Conservation (phyloP, 2,113 vertebrate species). For the Pitta sordida region DNA sequence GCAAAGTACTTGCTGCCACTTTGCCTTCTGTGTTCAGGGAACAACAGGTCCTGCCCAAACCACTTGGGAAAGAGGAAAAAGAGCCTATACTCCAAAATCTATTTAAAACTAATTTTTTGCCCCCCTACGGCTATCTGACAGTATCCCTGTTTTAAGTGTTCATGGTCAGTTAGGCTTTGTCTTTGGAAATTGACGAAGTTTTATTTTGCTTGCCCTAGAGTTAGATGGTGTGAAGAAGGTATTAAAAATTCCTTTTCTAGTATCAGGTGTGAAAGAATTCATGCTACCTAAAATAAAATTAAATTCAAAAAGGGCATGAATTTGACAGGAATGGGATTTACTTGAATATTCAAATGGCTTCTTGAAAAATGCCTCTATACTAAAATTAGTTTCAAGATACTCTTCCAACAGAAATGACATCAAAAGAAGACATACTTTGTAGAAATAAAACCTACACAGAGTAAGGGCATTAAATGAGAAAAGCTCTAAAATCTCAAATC, state of each 20-base stretch:
- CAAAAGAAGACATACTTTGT: background rate
- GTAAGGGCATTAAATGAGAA: background rate
- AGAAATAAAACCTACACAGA: background rate
- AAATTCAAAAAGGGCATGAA: background rate
- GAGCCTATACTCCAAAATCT: background rate
- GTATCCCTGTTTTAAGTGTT: background rate
- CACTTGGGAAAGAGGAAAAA: background rate
- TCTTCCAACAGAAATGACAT: background rate
- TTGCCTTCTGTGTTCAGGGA: rapidly evolving
- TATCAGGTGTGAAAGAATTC: background rate
- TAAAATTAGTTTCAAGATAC: background rate
- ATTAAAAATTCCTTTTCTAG: background rate
- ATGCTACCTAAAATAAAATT: background rate
- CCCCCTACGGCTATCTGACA: background rate
- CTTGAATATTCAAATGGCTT: conserved; percentile 9
- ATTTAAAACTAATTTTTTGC: background rate
- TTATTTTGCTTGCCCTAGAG: background rate
- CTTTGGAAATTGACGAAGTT: background rate
- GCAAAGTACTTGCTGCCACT: background rate
- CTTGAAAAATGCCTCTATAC: background rate
- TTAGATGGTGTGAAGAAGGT: background rate
- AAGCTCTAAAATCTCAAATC: background rate
- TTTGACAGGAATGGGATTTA: conserved; percentile 4
- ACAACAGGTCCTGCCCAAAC: background rate
- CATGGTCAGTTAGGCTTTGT: background rate